phyloP scores from a whole-genome alignment of 2,113 vertebrate species.

The Carollia perspicillata region DNA sequence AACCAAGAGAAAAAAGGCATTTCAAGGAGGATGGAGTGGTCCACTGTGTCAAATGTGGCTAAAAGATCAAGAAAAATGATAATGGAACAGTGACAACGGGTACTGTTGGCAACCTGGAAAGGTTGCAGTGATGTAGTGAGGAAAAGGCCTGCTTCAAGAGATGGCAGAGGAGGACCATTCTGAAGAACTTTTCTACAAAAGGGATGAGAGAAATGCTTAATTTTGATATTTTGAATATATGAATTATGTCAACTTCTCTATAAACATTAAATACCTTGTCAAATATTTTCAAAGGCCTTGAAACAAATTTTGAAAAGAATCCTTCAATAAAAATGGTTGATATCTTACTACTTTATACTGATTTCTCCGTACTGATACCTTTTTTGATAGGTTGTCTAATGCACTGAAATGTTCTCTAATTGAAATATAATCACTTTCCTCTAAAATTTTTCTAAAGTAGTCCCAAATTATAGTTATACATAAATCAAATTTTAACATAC shows the following conservation, averaged over 20 bases:
- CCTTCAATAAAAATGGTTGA: background rate
- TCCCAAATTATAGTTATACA: background rate
- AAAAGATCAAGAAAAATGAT: background rate
- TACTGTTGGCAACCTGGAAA: background rate
- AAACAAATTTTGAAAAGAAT: constrained; percentile 16
- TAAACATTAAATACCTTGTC: background rate
- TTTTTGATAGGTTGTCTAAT: background rate
- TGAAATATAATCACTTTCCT: background rate
- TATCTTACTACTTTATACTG: background rate
- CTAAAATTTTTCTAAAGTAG: background rate
- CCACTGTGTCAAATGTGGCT: background rate
- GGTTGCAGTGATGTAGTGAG: background rate
- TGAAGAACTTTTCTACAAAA: background rate
- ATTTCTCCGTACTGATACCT: background rate
- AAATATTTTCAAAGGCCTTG: constrained; percentile 6
- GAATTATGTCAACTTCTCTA: background rate
- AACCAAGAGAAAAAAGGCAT: background rate
- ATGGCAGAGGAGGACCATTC: background rate
- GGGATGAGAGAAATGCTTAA: background rate
- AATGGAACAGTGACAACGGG: background rate
- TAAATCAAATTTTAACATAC: background rate
- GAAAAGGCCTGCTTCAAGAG: background rate
- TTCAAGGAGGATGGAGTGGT: background rate
- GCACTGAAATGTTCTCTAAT: background rate
- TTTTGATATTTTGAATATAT: background rate